Evolutionary conservation across 2,113 vertebrate genomes (phyloP), one percentile per base, ranked within the genome.

Genomic region (Callaeas wilsoni): DNA sequence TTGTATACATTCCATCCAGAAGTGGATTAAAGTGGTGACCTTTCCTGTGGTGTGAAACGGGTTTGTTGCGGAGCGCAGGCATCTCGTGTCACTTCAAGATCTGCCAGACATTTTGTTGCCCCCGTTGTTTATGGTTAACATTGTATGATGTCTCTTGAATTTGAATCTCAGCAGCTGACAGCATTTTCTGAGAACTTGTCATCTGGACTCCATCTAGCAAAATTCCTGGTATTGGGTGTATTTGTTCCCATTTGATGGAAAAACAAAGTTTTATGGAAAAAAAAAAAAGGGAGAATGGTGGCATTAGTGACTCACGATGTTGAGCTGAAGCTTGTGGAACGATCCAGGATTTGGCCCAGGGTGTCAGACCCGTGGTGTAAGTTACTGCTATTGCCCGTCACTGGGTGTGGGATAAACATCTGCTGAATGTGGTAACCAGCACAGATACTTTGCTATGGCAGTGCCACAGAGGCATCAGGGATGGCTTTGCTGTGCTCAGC

Each of bases 1-100:
- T 91, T 98, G 97, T 97, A 91, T 97, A 97, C 96, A 97, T 98
- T 98, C 95, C 93, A 76, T 70, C 89, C 94, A 96, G 96, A 97
- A 93, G 77, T 62, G 96, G 97, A 96, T 97, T 97, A 96, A 92
- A 95, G 93, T 55, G 70, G 53, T 94, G 97, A 97, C 94, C 97
- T 97, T 97, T 96, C 92, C 76, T 39, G 94, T 89, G 67, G 96
- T 96, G 97, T 95, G 95, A 97, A 97, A 90, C 0, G 60, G 70
- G 96, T 91, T 96, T 90, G 85, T 71, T 97, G 95, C 64, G 87
- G 91, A 82, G 94, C 3, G 1, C 84, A 95, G 65, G 80, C 85
- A 95, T 89, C 93, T 84, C 10, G 6, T 69, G 94, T 88, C 93
- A 11, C 64, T 87, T 94, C 90, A 67, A 81, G 84, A 77, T 88